phyloP scores from a whole-genome alignment of 2,113 vertebrate species.

The Ictalurus punctatus region DNA sequence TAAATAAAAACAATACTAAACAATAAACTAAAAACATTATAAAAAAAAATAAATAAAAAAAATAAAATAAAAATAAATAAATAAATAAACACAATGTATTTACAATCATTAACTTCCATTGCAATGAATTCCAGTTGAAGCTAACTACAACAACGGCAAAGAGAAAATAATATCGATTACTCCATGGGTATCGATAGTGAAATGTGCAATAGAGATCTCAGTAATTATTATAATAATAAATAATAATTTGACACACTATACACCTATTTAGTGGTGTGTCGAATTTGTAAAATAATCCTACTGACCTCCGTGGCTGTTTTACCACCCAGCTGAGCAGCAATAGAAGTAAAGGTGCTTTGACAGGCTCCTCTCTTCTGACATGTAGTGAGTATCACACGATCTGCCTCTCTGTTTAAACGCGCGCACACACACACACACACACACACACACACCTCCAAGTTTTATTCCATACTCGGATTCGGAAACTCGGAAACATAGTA shows the following conservation, averaged over 20 bases:
- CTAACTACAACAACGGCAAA: background rate
- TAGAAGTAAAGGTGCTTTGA: conserved; percentile 77
- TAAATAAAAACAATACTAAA: background rate
- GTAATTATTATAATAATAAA: background rate
- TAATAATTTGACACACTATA: background rate
- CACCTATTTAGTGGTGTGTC: background rate
- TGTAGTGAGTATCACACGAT: conserved; percentile 85
- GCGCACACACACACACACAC: background rate
- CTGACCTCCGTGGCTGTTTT: conserved; percentile 83
- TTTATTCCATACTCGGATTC: background rate
- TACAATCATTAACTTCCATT: background rate
- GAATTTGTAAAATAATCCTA: background rate
- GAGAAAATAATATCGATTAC: background rate
- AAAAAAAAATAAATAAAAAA: background rate
- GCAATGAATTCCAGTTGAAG: background rate
- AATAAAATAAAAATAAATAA: background rate
- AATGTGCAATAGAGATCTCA: background rate
- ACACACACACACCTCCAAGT: background rate
- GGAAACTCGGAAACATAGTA: background rate
- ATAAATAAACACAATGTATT: background rate
- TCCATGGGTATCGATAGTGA: background rate
- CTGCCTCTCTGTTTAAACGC: conserved; percentile 78
- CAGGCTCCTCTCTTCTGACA: conserved; percentile 87
- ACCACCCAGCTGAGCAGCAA: conserved; percentile 83
- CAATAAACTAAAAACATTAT: background rate